Percentiles rank a stretch among this genome's conserved stretches.
Conservation (phyloP, 2,888 invertebrate species). For the Nycteola revayana region DNA sequence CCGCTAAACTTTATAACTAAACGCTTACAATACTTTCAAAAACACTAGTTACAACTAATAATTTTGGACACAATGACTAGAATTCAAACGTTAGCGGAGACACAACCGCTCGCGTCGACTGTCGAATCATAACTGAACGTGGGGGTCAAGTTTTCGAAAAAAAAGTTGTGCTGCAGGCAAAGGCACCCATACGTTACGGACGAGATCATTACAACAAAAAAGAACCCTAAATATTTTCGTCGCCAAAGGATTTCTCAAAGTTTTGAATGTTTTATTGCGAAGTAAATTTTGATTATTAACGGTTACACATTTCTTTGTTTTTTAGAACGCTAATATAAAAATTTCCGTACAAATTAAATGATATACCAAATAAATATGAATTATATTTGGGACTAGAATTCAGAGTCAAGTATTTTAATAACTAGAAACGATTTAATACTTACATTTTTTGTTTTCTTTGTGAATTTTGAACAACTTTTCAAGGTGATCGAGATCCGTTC, state of each 20-base stretch:
- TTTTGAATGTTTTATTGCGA: slow-evolving; percentile 27
- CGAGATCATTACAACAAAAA: slow-evolving; percentile 80
- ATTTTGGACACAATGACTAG: slow-evolving; percentile 80
- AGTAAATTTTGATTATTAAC: too few relatives aligned
- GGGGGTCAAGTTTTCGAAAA: slow-evolving; percentile 74
- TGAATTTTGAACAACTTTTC: slow-evolving; percentile 55
- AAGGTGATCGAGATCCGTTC: slow-evolving; percentile 71
- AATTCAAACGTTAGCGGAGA: slow-evolving; percentile 60
- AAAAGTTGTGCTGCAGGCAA: slow-evolving; percentile 64
- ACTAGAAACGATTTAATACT: slow-evolving; percentile 30
- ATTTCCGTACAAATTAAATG: too few relatives aligned
- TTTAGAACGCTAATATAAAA: too few relatives aligned
- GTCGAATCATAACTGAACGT: slow-evolving; percentile 73
- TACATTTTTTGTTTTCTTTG: slow-evolving; percentile 38
- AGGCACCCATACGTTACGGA: slow-evolving; percentile 76
- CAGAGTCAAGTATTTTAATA: slow-evolving; percentile 13
- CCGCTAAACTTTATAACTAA: slow-evolving; percentile 46
- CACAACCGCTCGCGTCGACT: slow-evolving; percentile 72
- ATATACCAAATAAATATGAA: too few relatives aligned
- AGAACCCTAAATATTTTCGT: slow-evolving; percentile 77
- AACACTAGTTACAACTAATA: slow-evolving; percentile 46
- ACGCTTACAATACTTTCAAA: slow-evolving; percentile 37
- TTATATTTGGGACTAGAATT: too few relatives aligned
- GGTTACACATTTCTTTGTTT: too few relatives aligned
- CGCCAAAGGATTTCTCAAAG: slow-evolving; percentile 61